phyloP scores from a whole-genome alignment of 37 sponge, comb jelly and placozoan species.

The Cliona cf. orientalis region DNA sequence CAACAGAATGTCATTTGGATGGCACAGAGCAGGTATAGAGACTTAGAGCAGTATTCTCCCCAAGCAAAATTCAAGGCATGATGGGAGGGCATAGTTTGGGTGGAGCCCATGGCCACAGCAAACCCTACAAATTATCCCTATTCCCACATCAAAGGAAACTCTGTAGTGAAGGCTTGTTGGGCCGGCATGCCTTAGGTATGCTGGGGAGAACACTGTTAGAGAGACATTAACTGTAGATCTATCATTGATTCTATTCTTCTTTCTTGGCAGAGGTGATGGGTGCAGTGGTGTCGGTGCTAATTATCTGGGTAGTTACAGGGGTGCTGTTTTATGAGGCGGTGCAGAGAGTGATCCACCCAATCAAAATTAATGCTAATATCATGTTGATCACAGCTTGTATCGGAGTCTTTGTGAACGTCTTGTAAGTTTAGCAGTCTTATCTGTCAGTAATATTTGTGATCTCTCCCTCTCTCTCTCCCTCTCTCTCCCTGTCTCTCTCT shows the following conservation, averaged over 20 bases:
- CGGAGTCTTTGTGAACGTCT: slow-evolving; percentile 92
- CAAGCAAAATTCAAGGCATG: too few relatives aligned
- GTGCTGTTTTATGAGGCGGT: slow-evolving; percentile 93
- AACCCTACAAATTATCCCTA: not conserved
- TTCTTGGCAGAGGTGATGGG: slow-evolving; percentile 83
- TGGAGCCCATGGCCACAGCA: too few relatives aligned
- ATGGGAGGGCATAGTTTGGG: too few relatives aligned
- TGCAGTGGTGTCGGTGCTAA: slow-evolving; percentile 91
- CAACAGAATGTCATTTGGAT: slow-evolving; percentile 96
- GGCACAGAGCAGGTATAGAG: slow-evolving; percentile 90
- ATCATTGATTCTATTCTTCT: not conserved
- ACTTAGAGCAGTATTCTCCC: too few relatives aligned
- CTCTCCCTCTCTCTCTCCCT: not conserved
- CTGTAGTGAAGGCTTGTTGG: too few relatives aligned
- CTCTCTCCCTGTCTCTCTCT: not conserved
- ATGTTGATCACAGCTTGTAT: slow-evolving; percentile 93
- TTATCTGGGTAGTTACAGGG: slow-evolving; percentile 98
- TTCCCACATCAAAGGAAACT: not conserved
- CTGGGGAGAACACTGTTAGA: not conserved
- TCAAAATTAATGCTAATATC: slow-evolving; percentile 86
- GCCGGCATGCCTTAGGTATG: not conserved
- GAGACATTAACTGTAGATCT: too few relatives aligned
- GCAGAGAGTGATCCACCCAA: slow-evolving; percentile 63
- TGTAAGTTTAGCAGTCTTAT: slow-evolving; percentile 69
- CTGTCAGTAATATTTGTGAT: too few relatives aligned